Base-by-base conservation (phyloP, 2,113 vertebrate genomes). In the Siniperca knerii region DNA sequence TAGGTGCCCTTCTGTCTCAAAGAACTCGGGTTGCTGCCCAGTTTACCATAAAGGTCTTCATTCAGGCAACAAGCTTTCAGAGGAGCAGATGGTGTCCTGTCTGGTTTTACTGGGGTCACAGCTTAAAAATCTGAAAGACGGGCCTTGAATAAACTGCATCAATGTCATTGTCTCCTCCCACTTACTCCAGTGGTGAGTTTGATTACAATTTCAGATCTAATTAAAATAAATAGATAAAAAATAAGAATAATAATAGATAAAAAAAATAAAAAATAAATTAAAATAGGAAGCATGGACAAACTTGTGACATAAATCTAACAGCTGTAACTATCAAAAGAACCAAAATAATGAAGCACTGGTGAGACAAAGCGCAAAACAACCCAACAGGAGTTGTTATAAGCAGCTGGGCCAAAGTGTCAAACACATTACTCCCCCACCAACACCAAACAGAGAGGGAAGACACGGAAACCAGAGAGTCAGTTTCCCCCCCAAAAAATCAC, bases 1-100 rank as follows among this genome's bases (percentile, higher is more conserved):
- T 87, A 92, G 79, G 58, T 64, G 75, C 65, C 77, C 81, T 85
- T 92, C 55, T 62, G 83, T 85, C 88, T 76, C 66, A 87, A 58
- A 78, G 58, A 85, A 71, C 29, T 33, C 6, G 3, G 52, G 18
- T 25, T 37, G 69, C 80, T 79, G 52, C 85, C 69, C 67, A 46
- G 62, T 85, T 87, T 69, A 87, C 67, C 20, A 87, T 72, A 79
- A 91, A 83, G 79, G 75, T 93, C 78, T 88, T 83, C 79, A 84
- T 92, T 91, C 67, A 89, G 79, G 55, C 55, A 2, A 75, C 50
- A 65, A 33, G 80, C 72, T 85, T 67, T 85, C 33, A 90, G 58
- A 77, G 73, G 75, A 92, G 90, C 91, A 94, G 91, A 92, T 92
- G 90, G 89, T 75, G 75, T 79, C 75, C 88, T 79, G 88, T 91